Evolutionary conservation across 92 coral and sea anemone species (phyloP).

Genomic region (Plumapathes pennacea): DNA sequence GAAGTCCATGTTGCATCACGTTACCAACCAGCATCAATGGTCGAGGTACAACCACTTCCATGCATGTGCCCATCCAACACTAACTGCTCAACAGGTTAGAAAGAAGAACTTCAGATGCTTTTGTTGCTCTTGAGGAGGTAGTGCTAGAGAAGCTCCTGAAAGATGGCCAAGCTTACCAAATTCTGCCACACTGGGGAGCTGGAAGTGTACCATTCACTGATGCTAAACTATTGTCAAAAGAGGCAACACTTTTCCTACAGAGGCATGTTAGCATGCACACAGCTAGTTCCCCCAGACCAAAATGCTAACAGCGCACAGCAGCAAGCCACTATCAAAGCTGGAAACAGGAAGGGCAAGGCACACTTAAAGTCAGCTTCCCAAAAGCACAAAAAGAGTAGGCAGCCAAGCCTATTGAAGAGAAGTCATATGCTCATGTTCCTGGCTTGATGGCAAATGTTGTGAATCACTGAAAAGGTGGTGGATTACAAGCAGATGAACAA

Average conservation of each 20-base stretch:
- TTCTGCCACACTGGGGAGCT: no score
- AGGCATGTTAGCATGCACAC: constrained; percentile 35
- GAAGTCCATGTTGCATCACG: constrained; percentile 27
- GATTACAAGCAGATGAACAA: no score
- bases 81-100: constrained; percentile 5
- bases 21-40: constrained; percentile 20
- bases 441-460: no score
- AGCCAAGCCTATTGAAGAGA: not conserved
- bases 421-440: no score
- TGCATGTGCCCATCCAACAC: constrained; percentile 28
- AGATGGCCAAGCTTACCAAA: constrained; percentile 40
- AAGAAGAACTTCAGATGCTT: constrained; percentile 16
- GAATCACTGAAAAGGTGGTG: no score
- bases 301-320: constrained; percentile 14
- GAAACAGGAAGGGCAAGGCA: not conserved
- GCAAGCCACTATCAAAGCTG: constrained; percentile 18
- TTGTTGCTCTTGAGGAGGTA: constrained; percentile 35
- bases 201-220: constrained; percentile 37
- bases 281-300: constrained; percentile 35
- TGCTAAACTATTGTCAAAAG: constrained; percentile 41
- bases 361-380: not conserved
- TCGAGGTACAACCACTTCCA: constrained; percentile 4
- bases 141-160: constrained; percentile 22
- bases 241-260: constrained; percentile 36
- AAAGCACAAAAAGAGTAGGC: not conserved